Base-by-base conservation (phyloP, 2,797 vertebrate genomes). In the Anguilla marmorata region DNA sequence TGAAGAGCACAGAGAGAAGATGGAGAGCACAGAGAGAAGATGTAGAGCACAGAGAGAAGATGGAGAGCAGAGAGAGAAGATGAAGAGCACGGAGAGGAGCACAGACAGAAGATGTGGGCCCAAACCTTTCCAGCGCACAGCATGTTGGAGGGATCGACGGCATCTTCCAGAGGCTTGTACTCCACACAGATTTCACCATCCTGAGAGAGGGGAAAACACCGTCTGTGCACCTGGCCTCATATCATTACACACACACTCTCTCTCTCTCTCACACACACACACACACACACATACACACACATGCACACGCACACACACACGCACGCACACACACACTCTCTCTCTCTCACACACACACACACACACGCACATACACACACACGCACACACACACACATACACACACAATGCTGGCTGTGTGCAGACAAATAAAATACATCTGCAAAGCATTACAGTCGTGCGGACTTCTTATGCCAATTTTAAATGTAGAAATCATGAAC, bases 121-220 rank as follows among this genome's bases (percentile, higher is more conserved):
- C 91, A 88, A 94, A 99, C 98, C 98, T 99, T 98, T 93, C 97
- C 97, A 91, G 98, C 98, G 95, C 95, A 99, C 8, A 98, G 96
- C 92, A 99, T 98, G 95, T 96, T 99, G 87, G 97, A 98, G 86
- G 96, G 96, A 93, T 98, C 98, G 50, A 97, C 96, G 0, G 96
- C 93, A 86, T 99, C 98, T 92, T 99, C 98, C 94, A 97, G 21
- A 7, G 97, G 97, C 92, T 96, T 96, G 95, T 97, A 99, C 89
- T 99, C 98, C 92, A 99, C 97, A 66, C 97, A 50, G 85, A 97
- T 94, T 41, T 99, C 98, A 85, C 95, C 95, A 92, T 99, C 97
- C 98, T 99, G 72, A 37, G 72, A 41, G 27, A 11, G 72, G 12
- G 50, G 50, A 30, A 19, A 45, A 45, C 6, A 54, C 0, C 12